phyloP scores from a whole-genome alignment of 2,113 vertebrate genomes.

The Agapornis roseicollis region DNA sequence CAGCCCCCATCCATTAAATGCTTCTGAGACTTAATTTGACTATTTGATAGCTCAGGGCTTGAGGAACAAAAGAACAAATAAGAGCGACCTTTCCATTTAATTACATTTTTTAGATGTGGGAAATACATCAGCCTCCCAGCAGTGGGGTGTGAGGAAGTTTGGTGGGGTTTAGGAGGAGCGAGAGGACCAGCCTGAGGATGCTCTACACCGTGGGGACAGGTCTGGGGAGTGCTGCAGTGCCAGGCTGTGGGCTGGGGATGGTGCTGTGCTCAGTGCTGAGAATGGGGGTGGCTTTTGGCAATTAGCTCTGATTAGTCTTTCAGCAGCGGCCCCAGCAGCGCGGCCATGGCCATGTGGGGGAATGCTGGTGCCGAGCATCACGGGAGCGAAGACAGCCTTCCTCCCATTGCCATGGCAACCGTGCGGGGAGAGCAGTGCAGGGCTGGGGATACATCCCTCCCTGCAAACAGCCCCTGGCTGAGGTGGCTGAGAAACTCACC shows the following conservation, averaged over 20 bases:
- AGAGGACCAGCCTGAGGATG: background rate
- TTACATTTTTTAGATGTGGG: background rate
- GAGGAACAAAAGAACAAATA: constrained; percentile 21
- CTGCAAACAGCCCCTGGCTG: rapidly evolving
- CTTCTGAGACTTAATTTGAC: background rate
- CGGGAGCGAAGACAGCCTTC: background rate
- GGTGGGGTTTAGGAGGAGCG: rapidly evolving
- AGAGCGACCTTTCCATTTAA: constrained; percentile 39
- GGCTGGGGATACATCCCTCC: background rate
- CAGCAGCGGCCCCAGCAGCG: background rate
- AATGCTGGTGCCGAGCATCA: background rate
- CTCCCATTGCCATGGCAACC: constrained; percentile 48
- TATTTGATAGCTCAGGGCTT: background rate
- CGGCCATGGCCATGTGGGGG: background rate
- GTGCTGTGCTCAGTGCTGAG: rapidly evolving
- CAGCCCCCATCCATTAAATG: background rate
- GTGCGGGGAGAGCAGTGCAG: background rate
- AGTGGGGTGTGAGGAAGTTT: rapidly evolving
- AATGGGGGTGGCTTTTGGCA: background rate
- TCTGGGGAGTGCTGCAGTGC: background rate
- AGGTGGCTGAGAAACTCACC: background rate
- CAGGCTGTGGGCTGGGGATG: rapidly evolving
- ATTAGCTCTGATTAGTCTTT: background rate
- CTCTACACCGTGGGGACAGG: background rate
- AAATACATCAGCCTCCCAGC: background rate